Base-by-base conservation (phyloP, 2,113 vertebrate species). In the Rhadina sibilatrix region DNA sequence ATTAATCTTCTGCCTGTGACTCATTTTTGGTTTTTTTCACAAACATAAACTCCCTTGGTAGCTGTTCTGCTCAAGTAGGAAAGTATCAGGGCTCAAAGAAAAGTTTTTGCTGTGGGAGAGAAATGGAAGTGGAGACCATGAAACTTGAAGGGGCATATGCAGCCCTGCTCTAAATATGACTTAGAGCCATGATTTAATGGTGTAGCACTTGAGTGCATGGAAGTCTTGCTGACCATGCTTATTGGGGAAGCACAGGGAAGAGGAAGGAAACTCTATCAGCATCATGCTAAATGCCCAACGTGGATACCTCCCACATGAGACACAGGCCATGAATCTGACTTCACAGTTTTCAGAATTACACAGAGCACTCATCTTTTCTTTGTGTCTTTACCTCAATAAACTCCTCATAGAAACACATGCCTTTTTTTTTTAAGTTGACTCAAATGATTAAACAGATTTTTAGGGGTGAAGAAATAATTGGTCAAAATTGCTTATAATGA, bases 1-100 rank as follows among this genome's bases (percentile, higher is more conserved):
- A 96, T 96, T 96, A 95, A 81, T 95, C 83, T 90, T 90, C 69
- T 83, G 92, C 71, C 92, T 94, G 76, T 96, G 83, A 94, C n/a
- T 97, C 56, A 93, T 95, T 97, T 94, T 93, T 92, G 60, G 1
- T 61, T 81, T 89, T 96, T 95, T 93, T 94, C 69, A 83, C 47
- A 94, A 95, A 78, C 70, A 93, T 60, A 76, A 94, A 88, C 60
- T 92, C 72, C 65, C 69, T 88, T 94, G 76, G 79, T 60, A 88
- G 82, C 82, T 88, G 78, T 63, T 94, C 79, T 86, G 83, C 44
- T 87, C 8, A 1, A 64, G 64, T 3, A 54, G 76, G 71, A 52
- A 95, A 83, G 47, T 33, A 76, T 90, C 72, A 92, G 56, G n/a
- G 60, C 80, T 60, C 60, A 64, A 74, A 85, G 52, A 54, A 70